Conservation (phyloP, 1,140 invertebrate species). For the Apis laboriosa region DNA sequence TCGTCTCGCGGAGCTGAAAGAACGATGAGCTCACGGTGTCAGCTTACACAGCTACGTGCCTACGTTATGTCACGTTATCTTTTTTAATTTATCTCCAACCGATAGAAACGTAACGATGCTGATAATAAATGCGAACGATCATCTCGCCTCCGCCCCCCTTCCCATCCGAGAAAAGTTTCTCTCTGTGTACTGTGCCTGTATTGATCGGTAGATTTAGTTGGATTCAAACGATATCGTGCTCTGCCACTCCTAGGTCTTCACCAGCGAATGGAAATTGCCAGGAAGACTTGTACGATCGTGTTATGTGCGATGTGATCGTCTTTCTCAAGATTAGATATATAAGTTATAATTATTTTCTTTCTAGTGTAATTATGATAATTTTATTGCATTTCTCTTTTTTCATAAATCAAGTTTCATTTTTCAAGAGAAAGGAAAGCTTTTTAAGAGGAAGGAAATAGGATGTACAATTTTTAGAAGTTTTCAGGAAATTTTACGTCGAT, state of each 20-base stretch:
- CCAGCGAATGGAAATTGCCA: neutral
- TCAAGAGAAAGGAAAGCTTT: too few species aligned
- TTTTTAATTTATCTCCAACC: slow-evolving; percentile 43
- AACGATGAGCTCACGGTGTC: slow-evolving; percentile 62
- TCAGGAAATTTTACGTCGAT: too few species aligned
- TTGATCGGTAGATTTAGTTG: slow-evolving; percentile 22
- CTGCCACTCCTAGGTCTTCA: slow-evolving; percentile 20
- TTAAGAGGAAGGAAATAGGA: too few species aligned
- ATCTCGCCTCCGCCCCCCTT: too few species aligned
- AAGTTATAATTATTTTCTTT: too few species aligned
- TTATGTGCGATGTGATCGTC: neutral
- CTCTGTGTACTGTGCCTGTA: neutral
- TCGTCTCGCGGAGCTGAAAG: slow-evolving; percentile 45
- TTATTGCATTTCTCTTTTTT: too few species aligned
- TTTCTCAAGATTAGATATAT: neutral
- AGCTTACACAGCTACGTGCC: slow-evolving; percentile 57
- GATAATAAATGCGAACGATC: slow-evolving; percentile 6
- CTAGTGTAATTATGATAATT: too few species aligned
- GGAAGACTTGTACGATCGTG: neutral
- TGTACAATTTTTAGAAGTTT: too few species aligned
- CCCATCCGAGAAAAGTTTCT: too few species aligned
- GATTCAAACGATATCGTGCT: neutral
- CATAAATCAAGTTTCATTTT: too few species aligned
- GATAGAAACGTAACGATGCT: slow-evolving; percentile 12
- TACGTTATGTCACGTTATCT: slow-evolving; percentile 48